Conservation (phyloP, 2,888 invertebrate species). For the Dascillus cervinus region DNA sequence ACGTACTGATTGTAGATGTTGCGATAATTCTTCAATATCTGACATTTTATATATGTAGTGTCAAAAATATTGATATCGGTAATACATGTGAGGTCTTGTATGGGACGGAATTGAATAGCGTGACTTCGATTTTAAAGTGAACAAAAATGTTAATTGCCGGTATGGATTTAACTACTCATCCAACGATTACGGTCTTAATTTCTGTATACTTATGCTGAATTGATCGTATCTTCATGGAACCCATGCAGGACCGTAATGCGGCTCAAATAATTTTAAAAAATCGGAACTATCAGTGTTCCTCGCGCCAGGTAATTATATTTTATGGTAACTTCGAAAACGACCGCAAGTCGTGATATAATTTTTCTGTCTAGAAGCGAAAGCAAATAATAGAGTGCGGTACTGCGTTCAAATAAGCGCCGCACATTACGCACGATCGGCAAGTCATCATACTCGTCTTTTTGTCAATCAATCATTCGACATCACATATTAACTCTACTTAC, state of each 20-base stretch:
- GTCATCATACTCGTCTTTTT: conserved; percentile 20
- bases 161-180: conserved; percentile 37
- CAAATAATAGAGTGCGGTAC: conserved; percentile 9
- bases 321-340: no score
- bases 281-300: no score
- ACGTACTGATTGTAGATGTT: conserved; percentile 2
- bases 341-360: no score
- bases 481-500: conserved; percentile 17
- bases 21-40: neutral
- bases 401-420: conserved; percentile 11
- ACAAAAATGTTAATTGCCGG: conserved; percentile 39
- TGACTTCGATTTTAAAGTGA: conserved; percentile 30
- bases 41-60: conserved; percentile 2
- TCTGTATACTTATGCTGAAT: conserved; percentile 1
- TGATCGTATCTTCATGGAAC: conserved; percentile 1
- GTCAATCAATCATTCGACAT: conserved; percentile 20
- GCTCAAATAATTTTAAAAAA: no score
- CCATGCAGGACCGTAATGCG: conserved; percentile 2
- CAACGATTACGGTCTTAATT: conserved; percentile 30
- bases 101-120: conserved; percentile 23
- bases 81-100: neutral
- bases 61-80: conserved; percentile 1
- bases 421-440: conserved; percentile 18
- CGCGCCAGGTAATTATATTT: no score
- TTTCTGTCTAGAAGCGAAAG: no score